These are phyloP conservation scores for Trypoxylon attenuatum DNA, from an alignment of 2,888 invertebrate species.

Conservation along the genomic window DNA sequence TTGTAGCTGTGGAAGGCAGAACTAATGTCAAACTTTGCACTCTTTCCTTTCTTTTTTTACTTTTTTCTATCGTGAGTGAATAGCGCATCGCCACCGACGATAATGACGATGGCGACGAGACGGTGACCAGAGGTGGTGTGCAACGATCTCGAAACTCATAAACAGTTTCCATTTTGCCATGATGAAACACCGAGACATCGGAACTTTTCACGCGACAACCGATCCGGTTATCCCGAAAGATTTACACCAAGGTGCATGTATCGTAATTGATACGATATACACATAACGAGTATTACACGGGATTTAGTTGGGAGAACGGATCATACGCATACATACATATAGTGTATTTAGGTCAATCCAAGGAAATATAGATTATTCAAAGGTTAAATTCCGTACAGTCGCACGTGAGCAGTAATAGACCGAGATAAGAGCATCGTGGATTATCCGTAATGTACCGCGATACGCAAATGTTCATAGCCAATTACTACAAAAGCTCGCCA, in stretches of 20 bases:
- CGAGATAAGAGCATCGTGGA: conserved; percentile 15
- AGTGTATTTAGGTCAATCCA: conserved; percentile 32
- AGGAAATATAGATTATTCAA: conserved; percentile 31
- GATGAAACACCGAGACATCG: no score
- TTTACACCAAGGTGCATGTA: not conserved
- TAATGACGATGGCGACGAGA: no score
- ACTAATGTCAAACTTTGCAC: no score
- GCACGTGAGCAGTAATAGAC: conserved; percentile 31
- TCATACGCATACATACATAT: conserved; percentile 32
- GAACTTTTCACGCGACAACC: no score
- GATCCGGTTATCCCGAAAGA: not conserved
- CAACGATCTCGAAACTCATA: no score
- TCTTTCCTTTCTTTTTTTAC: not conserved
- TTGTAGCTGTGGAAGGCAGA: no score
- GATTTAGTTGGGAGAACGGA: conserved; percentile 10
- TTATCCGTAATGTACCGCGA: conserved; percentile 30
- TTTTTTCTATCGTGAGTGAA: not conserved
- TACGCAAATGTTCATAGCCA: conserved; percentile 49
- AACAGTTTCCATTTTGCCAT: no score
- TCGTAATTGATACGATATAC: not conserved
- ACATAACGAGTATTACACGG: not conserved
- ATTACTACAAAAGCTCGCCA: conserved; percentile 59
- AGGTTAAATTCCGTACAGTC: conserved; percentile 25
- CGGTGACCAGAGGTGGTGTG: no score
- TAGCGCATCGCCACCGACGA: not conserved